Evolutionary conservation across 2,113 vertebrate species (phyloP), one percentile per base, ranked within the genome.

Genomic region (Macquaria australasica): DNA sequence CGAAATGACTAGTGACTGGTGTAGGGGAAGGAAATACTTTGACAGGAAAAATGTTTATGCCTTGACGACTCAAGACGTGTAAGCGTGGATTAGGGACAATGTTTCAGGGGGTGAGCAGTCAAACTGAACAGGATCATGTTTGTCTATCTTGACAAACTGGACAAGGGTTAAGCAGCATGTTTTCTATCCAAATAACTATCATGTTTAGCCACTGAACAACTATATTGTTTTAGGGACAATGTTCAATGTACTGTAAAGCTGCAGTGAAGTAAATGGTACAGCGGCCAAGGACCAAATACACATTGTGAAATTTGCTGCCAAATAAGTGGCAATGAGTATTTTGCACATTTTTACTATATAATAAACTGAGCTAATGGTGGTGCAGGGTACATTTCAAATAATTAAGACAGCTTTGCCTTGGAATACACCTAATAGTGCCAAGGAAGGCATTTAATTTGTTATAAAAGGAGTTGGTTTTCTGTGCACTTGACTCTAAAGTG

Each of bases 11-110:
- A 75, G 77, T 80, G 90, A 88, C 85, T 58, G 82, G 73, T 90
- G 88, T 73, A 87, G 80, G 73, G 87, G 88, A 91, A 93, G 88
- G 84, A 89, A 90, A 82, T 74, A 83, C 75, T 87, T 82, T 88
- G 89, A 90, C 89, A 86, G 86, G 89, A 43, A 74, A 85, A 90
- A 88, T 85, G 78, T 88, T 87, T 89, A 77, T 82, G 77, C 48
- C 81, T 76, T 63, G 82, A 76, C 48, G 55, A 76, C 55, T 64
- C 23, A 2, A 68, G 85, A 83, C 43, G 25, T 79, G 87, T 62
- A 73, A 85, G 51, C 60, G 4, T 66, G 85, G 82, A 90, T 86
- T 75, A 87, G 59, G 73, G 71, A 71, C 87, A 77, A 77, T 85
- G 81, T 86, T 77, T 84, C 86, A 82, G 53, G 23, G 21, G 43